Base-by-base conservation (phyloP, 35 echinoderm and acorn worm species). In the Amphiura filiformis region DNA sequence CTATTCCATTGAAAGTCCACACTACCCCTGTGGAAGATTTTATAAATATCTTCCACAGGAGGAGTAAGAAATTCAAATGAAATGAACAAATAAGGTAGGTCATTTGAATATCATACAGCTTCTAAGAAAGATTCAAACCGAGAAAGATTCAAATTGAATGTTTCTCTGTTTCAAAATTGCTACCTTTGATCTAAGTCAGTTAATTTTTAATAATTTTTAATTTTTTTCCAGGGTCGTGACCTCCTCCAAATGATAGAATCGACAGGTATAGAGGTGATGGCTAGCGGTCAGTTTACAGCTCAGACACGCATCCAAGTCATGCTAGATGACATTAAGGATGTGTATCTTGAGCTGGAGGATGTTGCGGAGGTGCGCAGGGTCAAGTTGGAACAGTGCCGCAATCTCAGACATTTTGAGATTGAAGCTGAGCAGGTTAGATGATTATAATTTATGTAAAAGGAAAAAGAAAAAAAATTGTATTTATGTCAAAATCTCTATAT, bases 371-470 rank as follows among this genome's bases (percentile, higher is more conserved):
- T 86, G 31, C 76, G 96, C 26, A 42, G 90, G 39, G 41, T 82
- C 31, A 76, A 90, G 78, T 84, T 94, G 61, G 96, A 99, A 76
- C 96, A 99, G 42, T 99, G 93, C 76, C 42, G 93, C 28, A 87
- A 97, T 57, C 90, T 94, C 32, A 83, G 87, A 52, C 92, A 99
- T 31, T 98, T 99, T 93, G 93, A 99, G 84, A 61, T 83, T 57
- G 92, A 98, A 34, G 92, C 96, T 33, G 86, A 98, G 47, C 96
- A 98, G 96, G 96, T 94, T 31, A n/a, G n/a, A n/a, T n/a, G n/a
- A n/a, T n/a, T n/a, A n/a, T n/a, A n/a, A n/a, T n/a, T n/a, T n/a
- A n/a, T n/a, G n/a, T n/a, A 64, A 13, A 23, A 77, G 9, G 36
- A 14, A 77, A 77, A 11, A 77, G 2, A 22, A 28, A 0, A 22